Base-by-base conservation (phyloP, 2,888 invertebrate genomes). In the Apamea epomidion region DNA sequence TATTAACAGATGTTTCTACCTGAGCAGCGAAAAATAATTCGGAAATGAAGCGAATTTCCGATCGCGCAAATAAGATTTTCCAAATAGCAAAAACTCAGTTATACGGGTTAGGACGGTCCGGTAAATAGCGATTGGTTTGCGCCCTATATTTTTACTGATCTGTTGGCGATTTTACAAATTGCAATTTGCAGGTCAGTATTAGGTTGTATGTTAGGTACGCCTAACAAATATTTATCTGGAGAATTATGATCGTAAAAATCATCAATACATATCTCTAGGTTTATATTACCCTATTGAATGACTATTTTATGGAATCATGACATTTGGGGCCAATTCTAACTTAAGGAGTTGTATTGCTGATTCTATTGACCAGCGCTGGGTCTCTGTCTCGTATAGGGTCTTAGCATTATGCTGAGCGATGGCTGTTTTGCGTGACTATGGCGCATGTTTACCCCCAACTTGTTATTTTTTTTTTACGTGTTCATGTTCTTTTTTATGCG, bases 51-150 rank as follows among this genome's bases (percentile, higher is more conserved):
- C 32, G 32, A 45, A 69, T 69, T 79, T 70, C 62, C 62, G 42
- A 64, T 54, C 16, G 69, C 32, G n/a, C 64, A 58, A 79, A 79
- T 79, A 16, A 54, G 54, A 79, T 80, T 79, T 42, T 37, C 21
- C 16, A 18, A 45, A 65, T 79, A 58, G 32, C 21, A n/a, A n/a
- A 62, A 79, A 70, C 45, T 65, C 37, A 45, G 45, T 79, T 80
- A 70, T 18, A 54, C 45, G 70, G n/a, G 64, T 64, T 29, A 21
- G 32, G 70, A 64, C 32, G 78, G 69, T 45, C 54, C 64, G 70
- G 18, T 70, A 54, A 51, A 70, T 54, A 18, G 8, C 16, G n/a
- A 78, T 51, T 62, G 60, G 18, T 29, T 68, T 54, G 51, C 42
- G 69, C 18, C 60, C 68, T 60, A 77, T 78, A 42, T 48, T 48